These are phyloP conservation scores for Poecilobothrus nobilitatus DNA, from an alignment of 2,888 invertebrate species.

Conservation along the genomic window DNA sequence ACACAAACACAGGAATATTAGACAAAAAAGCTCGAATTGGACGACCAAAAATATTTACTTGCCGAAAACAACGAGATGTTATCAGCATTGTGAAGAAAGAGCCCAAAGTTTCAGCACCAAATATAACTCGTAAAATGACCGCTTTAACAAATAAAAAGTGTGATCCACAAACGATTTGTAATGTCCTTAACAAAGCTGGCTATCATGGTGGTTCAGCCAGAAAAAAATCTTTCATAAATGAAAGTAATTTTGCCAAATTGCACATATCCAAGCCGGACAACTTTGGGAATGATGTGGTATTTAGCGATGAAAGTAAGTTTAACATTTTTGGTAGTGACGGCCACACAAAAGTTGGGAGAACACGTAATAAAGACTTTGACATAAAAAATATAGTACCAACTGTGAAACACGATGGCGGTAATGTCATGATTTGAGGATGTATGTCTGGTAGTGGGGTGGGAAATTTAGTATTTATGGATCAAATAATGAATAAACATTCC, in stretches of 20 bases:
- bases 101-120: background rate
- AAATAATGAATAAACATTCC: conserved; percentile 13
- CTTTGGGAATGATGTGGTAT: background rate
- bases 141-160: background rate
- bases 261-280: background rate
- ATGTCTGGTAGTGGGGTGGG: conserved; percentile 17
- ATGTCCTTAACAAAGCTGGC: background rate
- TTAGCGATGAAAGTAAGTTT: background rate
- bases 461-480: conserved; percentile 14
- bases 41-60: background rate
- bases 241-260: background rate
- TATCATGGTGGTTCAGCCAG: background rate
- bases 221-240: background rate
- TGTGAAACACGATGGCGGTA: conserved; percentile 19
- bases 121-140: background rate
- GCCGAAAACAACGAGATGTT: background rate
- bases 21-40: background rate
- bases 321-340: conserved; percentile 17
- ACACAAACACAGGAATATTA: background rate
- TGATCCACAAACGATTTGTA: background rate
- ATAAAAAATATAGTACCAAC: conserved; percentile 15
- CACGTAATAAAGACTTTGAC: conserved; percentile 12
- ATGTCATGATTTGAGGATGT: conserved; percentile 19
- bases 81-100: background rate
- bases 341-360: conserved; percentile 15